These are phyloP conservation scores for Drosophila robusta DNA, from an alignment of 2,888 invertebrate genomes.

Conservation along the genomic window DNA sequence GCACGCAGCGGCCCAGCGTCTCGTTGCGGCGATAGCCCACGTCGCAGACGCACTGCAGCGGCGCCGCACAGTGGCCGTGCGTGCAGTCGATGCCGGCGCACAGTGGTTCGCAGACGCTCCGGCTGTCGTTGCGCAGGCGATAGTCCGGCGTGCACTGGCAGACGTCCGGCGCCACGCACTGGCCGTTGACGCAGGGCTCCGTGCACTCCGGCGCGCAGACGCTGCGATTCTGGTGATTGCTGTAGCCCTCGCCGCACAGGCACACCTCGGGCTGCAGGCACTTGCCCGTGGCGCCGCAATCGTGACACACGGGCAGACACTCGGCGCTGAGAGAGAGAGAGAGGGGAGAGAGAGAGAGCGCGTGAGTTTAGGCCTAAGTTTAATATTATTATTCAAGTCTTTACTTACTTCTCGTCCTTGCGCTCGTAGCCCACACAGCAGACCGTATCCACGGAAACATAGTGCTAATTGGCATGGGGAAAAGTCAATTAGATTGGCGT, in stretches of 20 bases:
- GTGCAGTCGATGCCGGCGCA: constrained; percentile 83
- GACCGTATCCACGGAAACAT: constrained; percentile 68
- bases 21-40: constrained; percentile 83
- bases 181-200: constrained; percentile 77
- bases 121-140: constrained; percentile 64
- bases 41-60: constrained; percentile 87
- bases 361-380: neutral
- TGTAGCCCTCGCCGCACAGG: constrained; percentile 75
- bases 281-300: constrained; percentile 75
- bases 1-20: constrained; percentile 68
- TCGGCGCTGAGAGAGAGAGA: constrained; percentile 38
- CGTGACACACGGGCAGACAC: constrained; percentile 81
- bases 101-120: constrained; percentile 79
- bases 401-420: constrained; percentile 63
- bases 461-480: constrained; percentile 57
- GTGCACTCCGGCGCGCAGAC: constrained; percentile 75
- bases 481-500: neutral
- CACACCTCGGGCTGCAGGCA: constrained; percentile 80
- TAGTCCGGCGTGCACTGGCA: constrained; percentile 79
- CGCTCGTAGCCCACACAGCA: constrained; percentile 82
- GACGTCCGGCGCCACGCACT: constrained; percentile 76
- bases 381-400: neutral
- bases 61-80: constrained; percentile 86
- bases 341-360: neutral
- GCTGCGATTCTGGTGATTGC: constrained; percentile 63